Base-by-base conservation (phyloP, 1,140 invertebrate species). In the Aphelenchoides fujianensis region DNA sequence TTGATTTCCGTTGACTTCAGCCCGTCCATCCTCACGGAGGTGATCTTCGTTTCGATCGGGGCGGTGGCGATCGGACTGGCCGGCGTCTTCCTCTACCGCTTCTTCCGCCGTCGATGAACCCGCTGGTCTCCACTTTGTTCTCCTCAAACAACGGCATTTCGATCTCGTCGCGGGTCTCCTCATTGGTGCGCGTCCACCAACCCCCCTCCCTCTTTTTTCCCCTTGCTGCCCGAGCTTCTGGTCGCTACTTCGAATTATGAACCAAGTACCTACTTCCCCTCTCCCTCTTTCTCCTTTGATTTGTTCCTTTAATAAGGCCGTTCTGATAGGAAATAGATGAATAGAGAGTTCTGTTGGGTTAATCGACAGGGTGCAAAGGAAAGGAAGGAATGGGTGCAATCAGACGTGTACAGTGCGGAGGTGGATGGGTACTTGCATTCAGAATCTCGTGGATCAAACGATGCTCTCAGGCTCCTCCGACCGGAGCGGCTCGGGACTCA, bases 41-140 rank as follows among this genome's bases (percentile, higher is more conserved):
- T 62, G 19, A 19, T 75, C 2, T 76, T 70, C 68, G 59, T 76
- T 5, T 68, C 74, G 12, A 64, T 76, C 27, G 74, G 74, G 16
- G 62, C 68, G 5, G 62, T 68, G 12, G 74, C 74, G 1, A 30
- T 76, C 7, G 71, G 52, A 7, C 34, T 34, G 9, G 35, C 32
- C 27, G 34, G 63, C 35, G 34, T 34, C 28, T 30, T 71, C 36
- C 31, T 19, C 7, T 66, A 63, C 34, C 68, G 68, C 16, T 68
- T 31, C 28, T 68, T 70, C 5, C 54, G 35, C 32, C 27, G 69
- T 31, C 53, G 67, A 16, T 48, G 23, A 48, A n/a, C n/a, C n/a
- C n/a, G 41, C 41, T 48, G 12, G 12, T 48, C 30, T 48, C 30
- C 31, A 61, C 16, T 2, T n/a, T n/a, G 31, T 61, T 61, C 16